phyloP scores from a whole-genome alignment of 2,797 vertebrate genomes.

The Xerus rutilus region DNA sequence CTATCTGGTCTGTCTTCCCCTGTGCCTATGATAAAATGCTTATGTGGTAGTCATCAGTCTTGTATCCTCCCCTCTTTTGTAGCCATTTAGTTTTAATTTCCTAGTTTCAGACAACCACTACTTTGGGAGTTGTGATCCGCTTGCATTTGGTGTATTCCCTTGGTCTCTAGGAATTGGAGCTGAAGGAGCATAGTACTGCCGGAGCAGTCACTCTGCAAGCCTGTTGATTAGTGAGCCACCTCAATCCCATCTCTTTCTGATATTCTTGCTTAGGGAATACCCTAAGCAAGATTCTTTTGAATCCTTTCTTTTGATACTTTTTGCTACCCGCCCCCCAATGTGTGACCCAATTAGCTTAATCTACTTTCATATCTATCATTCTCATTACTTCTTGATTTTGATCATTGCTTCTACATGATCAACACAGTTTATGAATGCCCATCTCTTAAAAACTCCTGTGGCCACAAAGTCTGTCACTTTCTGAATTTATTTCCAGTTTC shows the following conservation, averaged over 20 bases:
- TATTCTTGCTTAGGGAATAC: not conserved
- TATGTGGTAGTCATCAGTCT: constrained; percentile 82
- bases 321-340: not conserved
- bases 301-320: not conserved
- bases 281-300: not conserved
- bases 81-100: constrained; percentile 81
- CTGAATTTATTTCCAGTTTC: constrained; percentile 31
- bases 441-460: not conserved
- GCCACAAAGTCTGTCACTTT: constrained; percentile 5
- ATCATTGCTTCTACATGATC: constrained; percentile 17
- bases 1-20: constrained; percentile 78
- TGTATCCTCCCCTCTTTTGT: constrained; percentile 37
- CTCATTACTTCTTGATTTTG: constrained; percentile 31
- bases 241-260: not conserved
- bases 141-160: not conserved
- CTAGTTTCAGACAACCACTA: constrained; percentile 28
- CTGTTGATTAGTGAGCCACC: not conserved
- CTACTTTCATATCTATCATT: constrained; percentile 37
- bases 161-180: constrained; percentile 41
- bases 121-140: not conserved
- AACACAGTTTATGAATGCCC: not conserved
- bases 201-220: not conserved
- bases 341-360: not conserved
- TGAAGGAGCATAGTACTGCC: not conserved
- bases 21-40: constrained; percentile 83